Base-by-base conservation (phyloP, 2,888 invertebrate genomes). In the Masnerella sp. region DNA sequence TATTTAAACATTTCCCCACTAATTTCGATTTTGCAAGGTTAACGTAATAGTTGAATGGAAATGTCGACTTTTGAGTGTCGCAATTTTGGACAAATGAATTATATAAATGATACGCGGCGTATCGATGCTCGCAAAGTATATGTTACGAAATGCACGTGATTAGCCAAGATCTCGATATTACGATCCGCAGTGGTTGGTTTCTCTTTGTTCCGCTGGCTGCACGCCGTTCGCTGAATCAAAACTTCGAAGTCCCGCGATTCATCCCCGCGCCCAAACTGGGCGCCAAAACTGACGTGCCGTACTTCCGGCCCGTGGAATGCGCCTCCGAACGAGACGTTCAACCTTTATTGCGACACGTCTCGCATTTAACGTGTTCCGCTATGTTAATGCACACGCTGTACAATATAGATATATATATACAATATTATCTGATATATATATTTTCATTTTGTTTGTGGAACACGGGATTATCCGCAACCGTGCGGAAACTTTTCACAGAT, bases 211-310 rank as follows among this genome's bases (percentile, higher is more conserved):
- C 73, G 47, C 73, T 74, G 56, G 45, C 34, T 69, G 73, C 52
- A 18, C 67, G 59, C 52, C 54, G 65, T 47, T 65, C 59, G 65
- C 36, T 54, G 67, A 61, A 52, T 65, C 71, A 28, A 71, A 42
- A 58, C 51, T 40, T 34, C 28, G 42, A 42, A 42, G 42, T 45
- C 45, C 45, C 54, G 67, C 36, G 36, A 43, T 61, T 67, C 61
- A 62, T 62, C 62, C 73, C 68, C 68, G 62, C 73, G 38, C 68
- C 73, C 58, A 74, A 74, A 64, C 40, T 59, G 67, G 59, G 61
- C 68, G 73, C 51, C 34, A 59, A 69, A 74, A 68, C 64, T 74
- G 73, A 62, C 73, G 73, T 74, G 56, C 68, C 73, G 68, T 74
- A 64, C 68, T 74, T 74, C 73, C 73, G 73, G 62, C 51, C 67